A percentile compares a stretch with the other conserved stretches of the same genome.
Conservation (phyloP, 2,797 vertebrate genomes). For the Microhierax caerulescens region DNA sequence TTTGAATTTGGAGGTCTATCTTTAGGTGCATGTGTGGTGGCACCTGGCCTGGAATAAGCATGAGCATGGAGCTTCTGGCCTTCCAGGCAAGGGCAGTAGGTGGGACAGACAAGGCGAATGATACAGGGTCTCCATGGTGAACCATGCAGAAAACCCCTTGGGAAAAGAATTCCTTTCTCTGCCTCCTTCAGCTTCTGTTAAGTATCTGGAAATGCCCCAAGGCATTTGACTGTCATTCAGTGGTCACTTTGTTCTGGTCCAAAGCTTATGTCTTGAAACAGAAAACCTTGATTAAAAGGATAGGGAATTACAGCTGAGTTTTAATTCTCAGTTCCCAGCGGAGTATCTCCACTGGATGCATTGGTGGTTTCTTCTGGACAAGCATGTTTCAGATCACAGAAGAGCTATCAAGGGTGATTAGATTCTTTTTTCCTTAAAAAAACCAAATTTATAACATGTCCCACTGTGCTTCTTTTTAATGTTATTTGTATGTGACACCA, state of each 20-base stretch:
- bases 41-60: neutral
- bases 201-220: neutral
- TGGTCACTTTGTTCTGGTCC: neutral
- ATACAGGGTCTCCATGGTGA: neutral
- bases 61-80: neutral
- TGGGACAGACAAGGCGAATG: neutral
- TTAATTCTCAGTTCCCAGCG: neutral
- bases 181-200: neutral
- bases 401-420: neutral
- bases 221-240: neutral
- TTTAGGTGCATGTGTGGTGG: neutral
- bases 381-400: neutral
- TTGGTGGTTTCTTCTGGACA: neutral
- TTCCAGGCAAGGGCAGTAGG: neutral
- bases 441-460: fast-evolving
- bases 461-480: neutral
- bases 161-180: neutral
- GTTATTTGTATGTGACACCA: neutral
- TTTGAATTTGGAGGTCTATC: neutral
- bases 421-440: neutral
- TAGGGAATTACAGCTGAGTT: neutral
- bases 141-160: neutral
- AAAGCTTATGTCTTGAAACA: neutral
- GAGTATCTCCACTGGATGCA: neutral
- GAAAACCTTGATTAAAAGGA: neutral